Evolutionary conservation across 2,797 vertebrate species (phyloP), one percentile per base, ranked within the genome.

Genomic region (Ataeniobius toweri): DNA sequence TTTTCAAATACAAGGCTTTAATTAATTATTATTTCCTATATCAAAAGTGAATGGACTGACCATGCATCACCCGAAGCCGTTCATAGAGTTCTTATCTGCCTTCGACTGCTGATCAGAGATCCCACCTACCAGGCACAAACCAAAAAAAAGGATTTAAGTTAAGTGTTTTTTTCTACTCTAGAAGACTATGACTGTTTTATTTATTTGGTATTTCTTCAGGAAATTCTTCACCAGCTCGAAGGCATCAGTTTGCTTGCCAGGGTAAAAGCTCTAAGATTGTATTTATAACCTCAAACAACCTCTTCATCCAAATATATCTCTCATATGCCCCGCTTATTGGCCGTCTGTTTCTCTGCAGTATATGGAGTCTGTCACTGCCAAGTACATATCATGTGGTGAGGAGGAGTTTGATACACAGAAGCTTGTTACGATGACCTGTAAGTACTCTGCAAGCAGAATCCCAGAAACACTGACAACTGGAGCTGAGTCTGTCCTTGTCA

Each of bases 341-440:
- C 67, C n/a, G 69, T 76, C 18, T 68, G 0, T 79, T 86, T 71
- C 74, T 82, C 80, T 69, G 85, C 63, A 98, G 97, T 91, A 94
- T 71, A 96, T 97, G 95, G 96, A 97, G 91, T 93, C 89, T 3
- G 94, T 96, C 78, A 86, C 96, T 79, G 92, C 88, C 13, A 36
- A 12, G 46, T 97, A 96, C 89, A 90, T 96, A 12, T 91, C 93
- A 9, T 94, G 91, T 0, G 91, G 94, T 5, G 96, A 97, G 74
- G 93, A 96, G 55, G 86, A 90, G 0, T 94, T 95, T 83, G 90
- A 95, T 18, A 86, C 89, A 79, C 96, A 97, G 90, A 96, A 95
- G 82, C 91, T 98, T 86, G 94, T 97, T 91, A 97, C 96, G 44
- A 94, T 97, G 95, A 96, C 95, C 20, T 97, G 96, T 97, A 91